Conservation (phyloP, 1,140 invertebrate genomes). For the Cepaea nemoralis region DNA sequence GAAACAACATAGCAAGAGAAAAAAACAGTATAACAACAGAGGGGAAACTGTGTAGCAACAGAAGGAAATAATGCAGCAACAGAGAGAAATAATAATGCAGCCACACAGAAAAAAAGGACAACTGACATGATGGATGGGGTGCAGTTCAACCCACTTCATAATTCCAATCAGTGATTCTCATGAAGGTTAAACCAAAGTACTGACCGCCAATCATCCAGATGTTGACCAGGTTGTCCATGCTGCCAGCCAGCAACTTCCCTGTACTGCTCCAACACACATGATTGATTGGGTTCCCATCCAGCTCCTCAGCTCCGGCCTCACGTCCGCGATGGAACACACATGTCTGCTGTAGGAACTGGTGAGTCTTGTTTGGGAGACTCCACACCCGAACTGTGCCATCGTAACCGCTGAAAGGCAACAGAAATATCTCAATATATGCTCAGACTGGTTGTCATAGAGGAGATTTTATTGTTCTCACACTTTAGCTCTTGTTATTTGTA, state of each 20-base stretch:
- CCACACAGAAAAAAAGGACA: not conserved
- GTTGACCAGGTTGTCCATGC: slow-evolving; percentile 77
- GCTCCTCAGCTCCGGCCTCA: slow-evolving; percentile 74
- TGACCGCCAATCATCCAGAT: slow-evolving; percentile 75
- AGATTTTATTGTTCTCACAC: no score
- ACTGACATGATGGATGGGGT: not conserved
- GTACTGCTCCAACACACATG: slow-evolving; percentile 75
- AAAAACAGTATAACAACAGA: no score
- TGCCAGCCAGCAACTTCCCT: slow-evolving; percentile 75
- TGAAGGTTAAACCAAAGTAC: slow-evolving; percentile 25
- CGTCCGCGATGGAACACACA: slow-evolving; percentile 76
- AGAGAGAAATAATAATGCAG: not conserved
- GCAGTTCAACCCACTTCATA: not conserved
- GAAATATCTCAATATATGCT: no score
- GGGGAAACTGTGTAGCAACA: no score
- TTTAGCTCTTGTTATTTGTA: no score
- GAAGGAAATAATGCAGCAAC: not conserved
- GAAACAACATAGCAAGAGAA: no score
- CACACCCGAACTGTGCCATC: slow-evolving; percentile 80
- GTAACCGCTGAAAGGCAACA: slow-evolving; percentile 73
- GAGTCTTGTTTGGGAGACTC: slow-evolving; percentile 71
- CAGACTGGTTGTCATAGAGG: no score
- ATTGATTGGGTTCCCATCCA: slow-evolving; percentile 74
- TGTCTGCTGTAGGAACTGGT: slow-evolving; percentile 75
- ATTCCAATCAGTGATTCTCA: not conserved